Evolutionary conservation across 1,140 invertebrate genomes (phyloP).

Genomic region (Ceratitis capitata): DNA sequence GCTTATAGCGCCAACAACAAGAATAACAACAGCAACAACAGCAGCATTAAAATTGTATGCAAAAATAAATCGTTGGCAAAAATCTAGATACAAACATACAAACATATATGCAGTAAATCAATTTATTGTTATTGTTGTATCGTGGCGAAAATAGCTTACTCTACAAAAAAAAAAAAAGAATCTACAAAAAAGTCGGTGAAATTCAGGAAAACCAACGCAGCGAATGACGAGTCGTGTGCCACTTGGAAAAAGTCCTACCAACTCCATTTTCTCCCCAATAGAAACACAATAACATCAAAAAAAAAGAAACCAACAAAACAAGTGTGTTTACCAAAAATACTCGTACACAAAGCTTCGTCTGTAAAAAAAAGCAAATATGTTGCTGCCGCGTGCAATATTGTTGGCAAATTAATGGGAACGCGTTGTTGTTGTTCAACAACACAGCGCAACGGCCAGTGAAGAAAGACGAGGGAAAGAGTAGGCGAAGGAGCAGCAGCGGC

Average conservation of each 20-base stretch:
- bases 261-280: neutral
- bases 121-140: conserved; percentile 10
- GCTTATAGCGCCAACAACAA: neutral
- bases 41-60: neutral
- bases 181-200: neutral
- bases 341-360: neutral
- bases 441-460: neutral
- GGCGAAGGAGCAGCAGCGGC: neutral
- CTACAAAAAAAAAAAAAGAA: neutral
- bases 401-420: conserved; percentile 24
- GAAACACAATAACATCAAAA: neutral
- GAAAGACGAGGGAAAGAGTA: too few relatives aligned
- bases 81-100: neutral
- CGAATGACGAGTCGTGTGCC: conserved; percentile 9
- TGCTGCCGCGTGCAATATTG: conserved; percentile 16
- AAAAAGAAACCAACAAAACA: neutral
- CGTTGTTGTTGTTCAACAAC: neutral
- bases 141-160: neutral
- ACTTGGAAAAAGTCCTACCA: neutral
- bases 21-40: too few relatives aligned
- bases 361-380: too few relatives aligned
- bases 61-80: neutral
- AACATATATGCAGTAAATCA: neutral
- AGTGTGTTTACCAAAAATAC: neutral
- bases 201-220: neutral